Percentiles rank a stretch among this genome's conserved stretches.
Conservation (phyloP, 2,888 invertebrate genomes). For the Sycophila texana region DNA sequence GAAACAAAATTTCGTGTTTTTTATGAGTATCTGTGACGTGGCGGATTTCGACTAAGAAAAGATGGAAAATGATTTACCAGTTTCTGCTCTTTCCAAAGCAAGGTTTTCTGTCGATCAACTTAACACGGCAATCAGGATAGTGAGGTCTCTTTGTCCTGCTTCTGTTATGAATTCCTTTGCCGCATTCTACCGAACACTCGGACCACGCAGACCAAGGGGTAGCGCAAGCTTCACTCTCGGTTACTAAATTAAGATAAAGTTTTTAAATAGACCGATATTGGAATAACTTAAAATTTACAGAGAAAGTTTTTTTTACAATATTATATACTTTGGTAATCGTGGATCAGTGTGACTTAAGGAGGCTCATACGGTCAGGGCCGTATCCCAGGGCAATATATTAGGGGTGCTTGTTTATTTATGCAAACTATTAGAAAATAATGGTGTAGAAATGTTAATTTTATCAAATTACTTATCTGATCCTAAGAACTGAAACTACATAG, state of each 20-base stretch:
- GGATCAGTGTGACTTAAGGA: no score
- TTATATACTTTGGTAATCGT: no score
- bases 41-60: no score
- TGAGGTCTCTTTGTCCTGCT: background rate
- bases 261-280: background rate
- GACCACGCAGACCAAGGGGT: conserved; percentile 34
- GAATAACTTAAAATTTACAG: no score
- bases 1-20: background rate
- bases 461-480: no score
- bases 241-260: background rate
- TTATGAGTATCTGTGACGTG: background rate
- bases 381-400: no score
- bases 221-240: conserved; percentile 26
- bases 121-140: background rate
- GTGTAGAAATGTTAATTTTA: no score
- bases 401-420: no score
- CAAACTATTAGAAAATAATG: no score
- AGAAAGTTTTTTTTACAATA: no score
- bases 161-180: conserved; percentile 20
- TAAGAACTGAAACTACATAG: no score
- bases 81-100: conserved; percentile 8
- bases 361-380: no score
- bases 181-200: conserved; percentile 34
- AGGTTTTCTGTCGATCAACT: background rate
- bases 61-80: background rate